These are phyloP conservation scores for Eristalinus aeneus DNA, from an alignment of 2,888 invertebrate genomes.

Conservation along the genomic window DNA sequence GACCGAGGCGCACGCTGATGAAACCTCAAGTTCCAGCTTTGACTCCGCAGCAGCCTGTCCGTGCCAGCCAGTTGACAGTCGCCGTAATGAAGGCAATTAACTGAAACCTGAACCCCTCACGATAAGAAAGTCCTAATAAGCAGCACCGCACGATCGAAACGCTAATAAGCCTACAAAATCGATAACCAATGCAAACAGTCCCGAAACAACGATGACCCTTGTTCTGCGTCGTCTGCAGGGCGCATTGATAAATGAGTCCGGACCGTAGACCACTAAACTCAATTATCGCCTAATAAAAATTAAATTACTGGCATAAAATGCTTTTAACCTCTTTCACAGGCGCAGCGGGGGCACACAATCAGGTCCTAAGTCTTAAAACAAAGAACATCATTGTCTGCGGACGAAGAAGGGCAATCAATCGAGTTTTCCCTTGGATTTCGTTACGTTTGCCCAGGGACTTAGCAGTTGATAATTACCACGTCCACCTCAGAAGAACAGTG, in stretches of 20 bases:
- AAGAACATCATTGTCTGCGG: slow-evolving; percentile 50
- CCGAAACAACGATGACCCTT: slow-evolving; percentile 55
- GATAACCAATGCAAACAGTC: slow-evolving; percentile 19
- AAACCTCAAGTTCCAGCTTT: background rate
- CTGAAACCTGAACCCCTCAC: background rate
- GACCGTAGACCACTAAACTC: slow-evolving; percentile 39
- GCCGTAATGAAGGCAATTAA: background rate
- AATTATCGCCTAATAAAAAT: slow-evolving; percentile 63
- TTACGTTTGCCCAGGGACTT: slow-evolving; percentile 30
- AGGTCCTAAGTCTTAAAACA: slow-evolving; percentile 54
- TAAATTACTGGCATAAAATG: slow-evolving; percentile 49
- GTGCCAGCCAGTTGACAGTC: background rate
- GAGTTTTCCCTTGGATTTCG: slow-evolving; percentile 23
- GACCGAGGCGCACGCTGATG: background rate
- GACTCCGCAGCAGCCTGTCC: background rate
- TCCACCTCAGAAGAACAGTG: background rate
- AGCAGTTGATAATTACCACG: slow-evolving; percentile 43
- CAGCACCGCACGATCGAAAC: background rate
- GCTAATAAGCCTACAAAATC: slow-evolving; percentile 3
- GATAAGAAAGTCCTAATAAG: slow-evolving; percentile 15
- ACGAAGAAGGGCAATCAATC: slow-evolving; percentile 45
- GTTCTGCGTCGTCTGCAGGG: slow-evolving; percentile 28
- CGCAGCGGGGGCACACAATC: background rate
- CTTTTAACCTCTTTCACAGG: slow-evolving; percentile 42
- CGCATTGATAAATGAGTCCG: slow-evolving; percentile 58